Conservation (phyloP, 2,888 invertebrate genomes). For the Cancer borealis region DNA sequence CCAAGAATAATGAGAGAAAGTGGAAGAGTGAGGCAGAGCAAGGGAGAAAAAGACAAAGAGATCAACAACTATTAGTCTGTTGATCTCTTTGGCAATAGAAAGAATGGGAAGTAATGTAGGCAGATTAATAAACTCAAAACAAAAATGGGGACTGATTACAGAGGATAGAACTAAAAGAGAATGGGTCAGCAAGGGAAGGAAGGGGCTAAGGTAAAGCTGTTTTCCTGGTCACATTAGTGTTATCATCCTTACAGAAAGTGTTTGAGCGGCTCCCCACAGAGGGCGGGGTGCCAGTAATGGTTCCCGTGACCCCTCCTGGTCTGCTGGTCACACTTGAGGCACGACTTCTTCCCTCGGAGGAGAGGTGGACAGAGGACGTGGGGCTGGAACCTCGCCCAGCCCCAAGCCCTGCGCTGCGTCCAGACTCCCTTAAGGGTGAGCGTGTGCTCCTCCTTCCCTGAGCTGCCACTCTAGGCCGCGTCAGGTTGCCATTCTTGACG, state of each 20-base stretch:
- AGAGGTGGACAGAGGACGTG: constrained; percentile 43
- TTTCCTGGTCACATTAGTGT: constrained; percentile 36
- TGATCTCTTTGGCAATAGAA: too few species aligned
- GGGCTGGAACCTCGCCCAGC: constrained; percentile 62
- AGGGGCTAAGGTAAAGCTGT: constrained; percentile 43
- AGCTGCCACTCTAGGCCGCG: constrained; percentile 49
- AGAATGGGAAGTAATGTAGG: too few species aligned
- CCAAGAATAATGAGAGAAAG: not conserved
- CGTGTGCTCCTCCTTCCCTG: constrained; percentile 58
- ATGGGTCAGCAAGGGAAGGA: not conserved
- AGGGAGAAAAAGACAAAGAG: not conserved
- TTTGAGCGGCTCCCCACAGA: constrained; percentile 72
- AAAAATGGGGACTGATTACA: not conserved
- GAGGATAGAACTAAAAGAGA: not conserved
- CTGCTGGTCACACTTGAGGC: constrained; percentile 66
- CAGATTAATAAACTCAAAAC: not conserved
- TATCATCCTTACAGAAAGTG: constrained; percentile 73
- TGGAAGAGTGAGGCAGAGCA: not conserved
- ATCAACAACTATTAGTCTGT: too few species aligned
- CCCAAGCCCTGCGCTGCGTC: constrained; percentile 46
- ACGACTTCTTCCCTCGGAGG: constrained; percentile 58
- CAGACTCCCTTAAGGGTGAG: constrained; percentile 68
- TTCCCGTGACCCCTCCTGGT: constrained; percentile 8
- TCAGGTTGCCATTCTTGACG: constrained; percentile 65
- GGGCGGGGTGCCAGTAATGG: constrained; percentile 47